Percentiles rank a stretch among this genome's conserved stretches.
These are phyloP conservation scores for Oxycera nigricornis DNA, from an alignment of 2,888 invertebrate genomes.

Conservation along the genomic window DNA sequence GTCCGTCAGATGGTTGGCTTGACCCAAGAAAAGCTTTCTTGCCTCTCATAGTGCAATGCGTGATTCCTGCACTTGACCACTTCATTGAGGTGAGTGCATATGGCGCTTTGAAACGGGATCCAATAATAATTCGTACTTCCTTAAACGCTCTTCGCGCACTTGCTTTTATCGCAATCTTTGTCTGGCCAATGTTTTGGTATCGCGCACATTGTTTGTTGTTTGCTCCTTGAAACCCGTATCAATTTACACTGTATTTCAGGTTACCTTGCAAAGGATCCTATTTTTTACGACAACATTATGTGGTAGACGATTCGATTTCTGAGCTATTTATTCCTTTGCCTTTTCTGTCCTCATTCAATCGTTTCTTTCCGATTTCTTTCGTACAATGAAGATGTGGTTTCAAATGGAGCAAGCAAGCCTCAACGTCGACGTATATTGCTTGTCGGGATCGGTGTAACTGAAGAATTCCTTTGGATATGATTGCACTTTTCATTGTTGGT, in stretches of 20 bases:
- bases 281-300: background rate
- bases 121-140: no score
- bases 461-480: background rate
- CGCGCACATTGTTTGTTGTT: background rate
- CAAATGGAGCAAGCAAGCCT: background rate
- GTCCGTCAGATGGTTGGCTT: no score
- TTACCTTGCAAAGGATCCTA: background rate
- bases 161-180: background rate
- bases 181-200: background rate
- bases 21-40: no score
- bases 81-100: background rate
- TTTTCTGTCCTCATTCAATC: background rate
- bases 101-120: background rate
- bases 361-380: conserved; percentile 1
- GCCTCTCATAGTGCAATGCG: background rate
- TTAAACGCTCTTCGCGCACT: background rate
- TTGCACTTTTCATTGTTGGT: background rate
- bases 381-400: background rate
- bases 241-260: conserved; percentile 33
- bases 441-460: background rate
- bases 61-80: background rate
- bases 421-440: background rate
- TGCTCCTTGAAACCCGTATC: conserved; percentile 15
- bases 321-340: background rate
- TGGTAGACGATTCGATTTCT: background rate